Conservation (phyloP, 1,140 invertebrate genomes). For the Neodiprion lecontei region DNA sequence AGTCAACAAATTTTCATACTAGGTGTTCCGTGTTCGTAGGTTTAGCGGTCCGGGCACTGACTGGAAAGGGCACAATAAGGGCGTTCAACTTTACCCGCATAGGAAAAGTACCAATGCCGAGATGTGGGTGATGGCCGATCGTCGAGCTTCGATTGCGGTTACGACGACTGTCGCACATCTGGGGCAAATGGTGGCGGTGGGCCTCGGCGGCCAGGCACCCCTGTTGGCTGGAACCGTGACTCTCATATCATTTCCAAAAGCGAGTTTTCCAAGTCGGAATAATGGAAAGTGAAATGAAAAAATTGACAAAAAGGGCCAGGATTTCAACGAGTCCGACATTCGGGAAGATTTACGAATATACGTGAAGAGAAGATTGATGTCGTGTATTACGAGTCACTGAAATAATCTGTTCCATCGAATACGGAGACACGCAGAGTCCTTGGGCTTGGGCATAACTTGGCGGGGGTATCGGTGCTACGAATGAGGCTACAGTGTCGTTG, state of each 20-base stretch:
- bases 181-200: conserved; percentile 48
- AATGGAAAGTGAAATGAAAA: background rate
- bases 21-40: no score
- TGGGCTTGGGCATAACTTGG: conserved; percentile 39
- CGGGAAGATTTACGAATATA: no score
- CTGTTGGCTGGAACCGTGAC: conserved; percentile 22
- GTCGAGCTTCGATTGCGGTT: conserved; percentile 43
- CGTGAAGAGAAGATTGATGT: background rate
- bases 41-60: no score
- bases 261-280: background rate
- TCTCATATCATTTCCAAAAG: background rate
- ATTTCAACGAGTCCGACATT: no score
- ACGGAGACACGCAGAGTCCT: conserved; percentile 28
- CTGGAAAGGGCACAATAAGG: background rate
- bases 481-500: conserved; percentile 22
- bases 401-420: conserved; percentile 27
- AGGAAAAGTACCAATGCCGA: conserved; percentile 46
- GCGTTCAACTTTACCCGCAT: conserved; percentile 33
- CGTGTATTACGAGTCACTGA: conserved; percentile 12
- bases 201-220: conserved; percentile 42
- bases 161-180: conserved; percentile 48
- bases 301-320: background rate
- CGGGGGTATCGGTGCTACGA: conserved; percentile 29
- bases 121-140: conserved; percentile 46
- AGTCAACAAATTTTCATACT: no score